Percentiles rank a stretch among this genome's conserved stretches.
Conservation (phyloP, 2,888 invertebrate species). For the Troides oblongomaculatus region DNA sequence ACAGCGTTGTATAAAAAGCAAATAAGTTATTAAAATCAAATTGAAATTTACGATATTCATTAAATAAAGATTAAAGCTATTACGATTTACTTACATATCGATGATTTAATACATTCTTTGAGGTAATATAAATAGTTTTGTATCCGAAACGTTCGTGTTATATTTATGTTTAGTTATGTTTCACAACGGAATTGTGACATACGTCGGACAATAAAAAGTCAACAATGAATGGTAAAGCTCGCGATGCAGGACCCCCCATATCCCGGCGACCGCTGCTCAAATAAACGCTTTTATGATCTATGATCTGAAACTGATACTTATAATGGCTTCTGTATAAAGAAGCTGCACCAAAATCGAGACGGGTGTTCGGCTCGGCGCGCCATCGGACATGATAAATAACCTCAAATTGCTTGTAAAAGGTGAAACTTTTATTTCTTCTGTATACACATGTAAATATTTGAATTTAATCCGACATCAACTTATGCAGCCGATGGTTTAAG, state of each 20-base stretch:
- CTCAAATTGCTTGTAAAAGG: constrained; percentile 76
- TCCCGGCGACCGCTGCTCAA: constrained; percentile 55
- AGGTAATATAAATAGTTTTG: constrained; percentile 58
- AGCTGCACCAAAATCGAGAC: constrained; percentile 65
- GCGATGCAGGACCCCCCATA: constrained; percentile 70
- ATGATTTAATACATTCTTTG: constrained; percentile 68
- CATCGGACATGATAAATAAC: constrained; percentile 71
- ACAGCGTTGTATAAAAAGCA: constrained; percentile 51
- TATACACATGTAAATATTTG: constrained; percentile 73
- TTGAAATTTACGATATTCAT: constrained; percentile 73
- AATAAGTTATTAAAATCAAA: constrained; percentile 77
- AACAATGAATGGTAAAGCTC: constrained; percentile 64
- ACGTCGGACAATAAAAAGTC: constrained; percentile 69
- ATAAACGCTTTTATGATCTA: constrained; percentile 78
- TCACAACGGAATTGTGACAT: constrained; percentile 69
- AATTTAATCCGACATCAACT: constrained; percentile 63
- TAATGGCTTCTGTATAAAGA: constrained; percentile 79
- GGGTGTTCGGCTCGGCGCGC: constrained; percentile 47
- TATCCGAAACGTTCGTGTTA: constrained; percentile 61
- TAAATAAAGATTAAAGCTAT: constrained; percentile 69
- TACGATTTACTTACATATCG: constrained; percentile 44
- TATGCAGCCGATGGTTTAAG: constrained; percentile 52
- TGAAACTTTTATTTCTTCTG: constrained; percentile 67
- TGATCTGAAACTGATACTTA: constrained; percentile 80
- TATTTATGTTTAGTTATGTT: constrained; percentile 59